Evolutionary conservation across 2,113 vertebrate species (phyloP).

Genomic region (Syrrhaptes paradoxus): DNA sequence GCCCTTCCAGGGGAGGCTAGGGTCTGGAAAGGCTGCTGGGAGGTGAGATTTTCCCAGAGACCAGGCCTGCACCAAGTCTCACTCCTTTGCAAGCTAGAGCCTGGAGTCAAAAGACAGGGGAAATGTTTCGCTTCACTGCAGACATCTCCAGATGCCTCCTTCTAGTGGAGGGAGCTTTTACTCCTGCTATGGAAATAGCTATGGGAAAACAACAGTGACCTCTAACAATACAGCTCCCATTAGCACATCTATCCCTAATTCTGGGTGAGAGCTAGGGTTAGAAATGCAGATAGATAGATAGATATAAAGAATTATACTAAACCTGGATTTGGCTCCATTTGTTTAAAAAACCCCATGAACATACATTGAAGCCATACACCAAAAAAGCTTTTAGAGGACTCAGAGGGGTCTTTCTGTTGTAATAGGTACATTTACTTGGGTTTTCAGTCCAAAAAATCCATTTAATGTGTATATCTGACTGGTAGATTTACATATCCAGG

Average conservation of each 20-base stretch:
- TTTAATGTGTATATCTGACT: slow-evolving; percentile 40
- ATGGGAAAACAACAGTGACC: background rate
- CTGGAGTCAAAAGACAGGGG: background rate
- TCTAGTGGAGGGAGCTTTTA: background rate
- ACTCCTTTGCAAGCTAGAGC: accelerated
- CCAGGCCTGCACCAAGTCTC: background rate
- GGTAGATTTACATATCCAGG: slow-evolving; percentile 58
- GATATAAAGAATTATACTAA: slow-evolving; percentile 25
- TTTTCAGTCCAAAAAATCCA: slow-evolving; percentile 48
- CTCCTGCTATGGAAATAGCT: background rate
- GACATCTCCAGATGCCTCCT: background rate
- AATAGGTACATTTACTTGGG: slow-evolving; percentile 59
- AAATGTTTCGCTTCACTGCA: background rate
- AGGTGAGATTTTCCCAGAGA: background rate
- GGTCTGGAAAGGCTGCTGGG: background rate
- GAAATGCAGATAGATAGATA: background rate
- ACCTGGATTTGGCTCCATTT: slow-evolving; percentile 31
- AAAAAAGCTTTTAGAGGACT: slow-evolving; percentile 61
- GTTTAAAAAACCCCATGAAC: slow-evolving; percentile 15
- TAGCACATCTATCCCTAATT: background rate
- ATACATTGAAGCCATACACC: slow-evolving; percentile 24
- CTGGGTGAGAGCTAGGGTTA: background rate
- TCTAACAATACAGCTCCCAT: background rate
- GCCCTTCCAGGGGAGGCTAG: background rate
- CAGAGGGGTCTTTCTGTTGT: slow-evolving; percentile 46